A percentile compares a stretch with the other conserved stretches of the same genome.
phyloP scores from a whole-genome alignment of 2,113 vertebrate species.

The Coryphaenoides rupestris region DNA sequence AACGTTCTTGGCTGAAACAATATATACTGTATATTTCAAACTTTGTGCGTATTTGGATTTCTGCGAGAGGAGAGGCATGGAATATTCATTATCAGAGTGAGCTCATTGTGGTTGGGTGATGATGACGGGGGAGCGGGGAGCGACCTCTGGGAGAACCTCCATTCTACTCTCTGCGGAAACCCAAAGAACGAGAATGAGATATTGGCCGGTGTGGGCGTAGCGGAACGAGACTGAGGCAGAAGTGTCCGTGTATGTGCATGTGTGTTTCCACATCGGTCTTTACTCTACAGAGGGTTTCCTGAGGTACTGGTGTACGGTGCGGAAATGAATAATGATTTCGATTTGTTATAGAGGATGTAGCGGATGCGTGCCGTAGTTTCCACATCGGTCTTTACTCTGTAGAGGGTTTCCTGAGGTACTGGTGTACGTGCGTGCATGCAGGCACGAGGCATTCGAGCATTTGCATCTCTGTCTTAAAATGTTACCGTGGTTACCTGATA shows the following conservation, averaged over 20 bases:
- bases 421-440: neutral
- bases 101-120: constrained; percentile 19
- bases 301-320: too few species aligned
- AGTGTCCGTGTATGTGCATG: constrained; percentile 8
- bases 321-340: too few species aligned
- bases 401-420: too few species aligned
- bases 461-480: too few species aligned
- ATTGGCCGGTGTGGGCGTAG: too few species aligned
- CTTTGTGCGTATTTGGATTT: constrained; percentile 21
- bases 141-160: constrained; percentile 5
- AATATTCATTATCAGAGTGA: constrained; percentile 22
- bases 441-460: neutral
- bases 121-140: constrained; percentile 17
- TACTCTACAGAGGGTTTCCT: too few species aligned
- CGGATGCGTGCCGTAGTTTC: neutral
- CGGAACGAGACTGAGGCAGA: too few species aligned
- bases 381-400: neutral
- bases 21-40: neutral
- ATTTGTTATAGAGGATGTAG: too few species aligned
- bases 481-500: too few species aligned
- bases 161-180: neutral
- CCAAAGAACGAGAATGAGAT: neutral
- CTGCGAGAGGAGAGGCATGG: constrained; percentile 8
- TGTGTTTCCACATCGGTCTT: neutral
- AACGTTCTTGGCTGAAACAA: constrained; percentile 17